Evolutionary conservation across 2,888 invertebrate species (phyloP).

Genomic region (Agrypnus murinus): DNA sequence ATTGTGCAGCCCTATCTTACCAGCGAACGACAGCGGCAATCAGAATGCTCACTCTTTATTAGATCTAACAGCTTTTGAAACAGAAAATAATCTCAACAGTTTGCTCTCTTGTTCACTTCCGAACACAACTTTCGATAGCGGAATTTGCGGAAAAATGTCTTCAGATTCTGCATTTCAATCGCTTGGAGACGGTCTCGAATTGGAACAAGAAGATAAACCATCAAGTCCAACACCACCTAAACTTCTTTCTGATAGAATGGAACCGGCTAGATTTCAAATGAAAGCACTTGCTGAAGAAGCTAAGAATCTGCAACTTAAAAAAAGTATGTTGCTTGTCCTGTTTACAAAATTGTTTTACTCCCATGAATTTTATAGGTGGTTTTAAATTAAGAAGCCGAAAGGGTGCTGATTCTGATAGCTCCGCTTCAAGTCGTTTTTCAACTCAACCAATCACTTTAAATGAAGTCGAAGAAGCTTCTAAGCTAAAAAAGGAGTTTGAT

Average conservation of each 20-base stretch:
- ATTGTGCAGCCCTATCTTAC: conserved; percentile 43
- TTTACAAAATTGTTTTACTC: too few species aligned
- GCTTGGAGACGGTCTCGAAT: conserved; percentile 68
- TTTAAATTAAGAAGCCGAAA: conserved; percentile 59
- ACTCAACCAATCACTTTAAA: conserved; percentile 84
- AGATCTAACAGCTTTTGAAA: conserved; percentile 68
- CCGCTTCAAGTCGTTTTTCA: conserved; percentile 72
- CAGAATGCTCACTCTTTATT: conserved; percentile 55
- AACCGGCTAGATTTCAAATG: conserved; percentile 74
- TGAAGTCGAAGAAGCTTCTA: conserved; percentile 75
- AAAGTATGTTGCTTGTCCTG: too few species aligned
- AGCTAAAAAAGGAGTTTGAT: conserved; percentile 68
- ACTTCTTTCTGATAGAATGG: conserved; percentile 54
- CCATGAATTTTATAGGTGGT: conserved; percentile 60
- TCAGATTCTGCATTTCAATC: conserved; percentile 76
- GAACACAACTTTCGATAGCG: conserved; percentile 76
- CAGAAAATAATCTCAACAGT: conserved; percentile 61
- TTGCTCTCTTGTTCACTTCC: conserved; percentile 61
- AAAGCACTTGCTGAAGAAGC: conserved; percentile 72
- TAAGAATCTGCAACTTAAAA: conserved; percentile 64
- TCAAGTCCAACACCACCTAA: conserved; percentile 64
- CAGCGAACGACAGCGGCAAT: conserved; percentile 49
- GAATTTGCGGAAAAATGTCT: conserved; percentile 70
- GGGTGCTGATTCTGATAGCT: conserved; percentile 43
- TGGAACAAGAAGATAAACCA: conserved; percentile 66